phyloP scores from a whole-genome alignment of 2,888 invertebrate genomes.

The Drosophila neotestacea region DNA sequence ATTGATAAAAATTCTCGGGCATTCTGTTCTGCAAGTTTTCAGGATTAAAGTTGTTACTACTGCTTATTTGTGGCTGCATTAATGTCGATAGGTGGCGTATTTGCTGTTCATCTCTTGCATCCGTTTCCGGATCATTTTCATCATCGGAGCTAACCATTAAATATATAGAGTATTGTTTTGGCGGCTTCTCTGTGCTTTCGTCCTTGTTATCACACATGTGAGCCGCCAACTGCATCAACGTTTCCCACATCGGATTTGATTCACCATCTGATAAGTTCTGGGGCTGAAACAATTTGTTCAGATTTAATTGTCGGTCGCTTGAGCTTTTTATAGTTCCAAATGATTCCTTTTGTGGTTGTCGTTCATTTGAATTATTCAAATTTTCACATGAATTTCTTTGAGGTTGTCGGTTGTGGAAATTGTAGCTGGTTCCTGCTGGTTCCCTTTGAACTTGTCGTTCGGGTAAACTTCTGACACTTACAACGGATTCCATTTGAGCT shows the following conservation, averaged over 20 bases:
- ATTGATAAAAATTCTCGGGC: neutral
- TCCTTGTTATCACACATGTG: slow-evolving; percentile 42
- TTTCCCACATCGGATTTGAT: slow-evolving; percentile 31
- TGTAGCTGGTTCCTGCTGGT: neutral
- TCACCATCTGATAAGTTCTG: slow-evolving; percentile 20
- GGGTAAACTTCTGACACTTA: neutral
- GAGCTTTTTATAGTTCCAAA: neutral
- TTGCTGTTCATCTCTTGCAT: neutral
- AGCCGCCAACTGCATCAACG: slow-evolving; percentile 51
- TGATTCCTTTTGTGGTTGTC: neutral
- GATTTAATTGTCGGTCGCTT: slow-evolving; percentile 38
- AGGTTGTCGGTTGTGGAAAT: too few relatives aligned
- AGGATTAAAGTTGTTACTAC: neutral
- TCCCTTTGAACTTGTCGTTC: neutral
- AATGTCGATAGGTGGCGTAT: neutral
- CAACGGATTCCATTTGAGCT: neutral
- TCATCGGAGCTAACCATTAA: slow-evolving; percentile 56
- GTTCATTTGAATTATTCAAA: neutral
- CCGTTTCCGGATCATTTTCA: slow-evolving; percentile 31
- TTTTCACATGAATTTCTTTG: neutral
- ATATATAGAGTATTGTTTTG: slow-evolving; percentile 54
- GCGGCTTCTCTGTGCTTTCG: neutral
- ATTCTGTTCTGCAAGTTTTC: neutral
- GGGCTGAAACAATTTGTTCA: slow-evolving; percentile 40
- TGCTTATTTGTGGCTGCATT: neutral